Conservation (phyloP, 2,113 vertebrate species). For the Macaca mulatta region DNA sequence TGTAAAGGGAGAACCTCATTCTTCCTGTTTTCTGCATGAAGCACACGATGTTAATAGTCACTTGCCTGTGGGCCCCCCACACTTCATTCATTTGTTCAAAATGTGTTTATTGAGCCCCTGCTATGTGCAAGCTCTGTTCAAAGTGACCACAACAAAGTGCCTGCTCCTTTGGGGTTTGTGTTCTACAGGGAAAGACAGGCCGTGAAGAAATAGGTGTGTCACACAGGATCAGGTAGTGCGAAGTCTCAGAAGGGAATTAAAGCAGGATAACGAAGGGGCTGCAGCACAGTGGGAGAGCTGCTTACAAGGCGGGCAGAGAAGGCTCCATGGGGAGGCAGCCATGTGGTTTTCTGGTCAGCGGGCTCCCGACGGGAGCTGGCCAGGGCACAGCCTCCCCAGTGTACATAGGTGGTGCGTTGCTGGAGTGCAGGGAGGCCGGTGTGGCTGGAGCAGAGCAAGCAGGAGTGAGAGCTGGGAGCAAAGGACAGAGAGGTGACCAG, state of each 20-base stretch:
- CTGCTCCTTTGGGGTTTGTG: not conserved
- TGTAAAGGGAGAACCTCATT: not conserved
- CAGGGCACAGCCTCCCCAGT: not conserved
- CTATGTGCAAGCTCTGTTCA: not conserved
- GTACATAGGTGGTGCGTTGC: accelerated
- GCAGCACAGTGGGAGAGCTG: accelerated
- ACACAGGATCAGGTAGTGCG: too few relatives aligned
- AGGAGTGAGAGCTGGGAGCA: not conserved
- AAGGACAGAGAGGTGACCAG: not conserved
- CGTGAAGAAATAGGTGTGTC: accelerated
- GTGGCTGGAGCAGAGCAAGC: not conserved
- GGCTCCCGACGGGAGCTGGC: not conserved
- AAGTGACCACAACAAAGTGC: not conserved
- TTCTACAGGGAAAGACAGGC: not conserved
- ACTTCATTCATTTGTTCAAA: not conserved
- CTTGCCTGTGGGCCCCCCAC: accelerated
- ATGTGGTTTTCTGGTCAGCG: not conserved
- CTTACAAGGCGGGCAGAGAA: not conserved
- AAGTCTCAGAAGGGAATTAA: not conserved
- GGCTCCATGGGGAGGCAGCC: not conserved
- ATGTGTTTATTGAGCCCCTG: not conserved
- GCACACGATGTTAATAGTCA: accelerated
- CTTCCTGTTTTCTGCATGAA: not conserved
- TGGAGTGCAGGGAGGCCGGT: accelerated
- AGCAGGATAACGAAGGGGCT: not conserved